A percentile compares a stretch with the other conserved stretches of the same genome.
phyloP scores from a whole-genome alignment of 2,113 vertebrate species.

The Pica pica region DNA sequence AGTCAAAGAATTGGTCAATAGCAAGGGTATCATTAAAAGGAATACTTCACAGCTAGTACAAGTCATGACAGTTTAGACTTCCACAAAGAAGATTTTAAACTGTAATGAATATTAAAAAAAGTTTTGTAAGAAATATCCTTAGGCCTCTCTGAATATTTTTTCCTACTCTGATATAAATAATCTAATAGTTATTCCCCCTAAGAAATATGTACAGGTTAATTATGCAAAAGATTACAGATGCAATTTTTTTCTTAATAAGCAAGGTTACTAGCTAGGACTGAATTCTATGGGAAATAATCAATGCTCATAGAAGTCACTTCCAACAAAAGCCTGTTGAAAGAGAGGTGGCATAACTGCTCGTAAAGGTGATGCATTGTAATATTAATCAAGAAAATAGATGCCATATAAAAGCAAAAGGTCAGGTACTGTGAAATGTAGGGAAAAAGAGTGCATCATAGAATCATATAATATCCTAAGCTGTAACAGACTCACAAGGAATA shows the following conservation, averaged over 20 bases:
- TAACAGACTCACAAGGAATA: not conserved
- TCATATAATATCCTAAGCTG: not conserved
- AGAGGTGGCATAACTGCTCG: not conserved
- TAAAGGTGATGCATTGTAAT: not conserved
- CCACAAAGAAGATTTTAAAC: not conserved
- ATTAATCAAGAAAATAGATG: slow-evolving; percentile 12
- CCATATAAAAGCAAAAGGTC: not conserved
- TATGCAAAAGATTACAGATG: slow-evolving; percentile 36
- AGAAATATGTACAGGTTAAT: slow-evolving; percentile 62
- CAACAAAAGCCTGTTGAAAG: slow-evolving; percentile 27
- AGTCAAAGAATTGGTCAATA: not conserved
- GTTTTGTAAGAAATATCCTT: slow-evolving; percentile 11
- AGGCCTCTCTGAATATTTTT: not conserved
- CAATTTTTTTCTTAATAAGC: not conserved
- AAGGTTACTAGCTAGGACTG: not conserved
- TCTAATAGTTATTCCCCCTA: slow-evolving; percentile 28
- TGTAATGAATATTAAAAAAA: slow-evolving; percentile 8
- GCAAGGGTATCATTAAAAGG: not conserved
- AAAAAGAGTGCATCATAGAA: not conserved
- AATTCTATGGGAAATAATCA: slow-evolving; percentile 27
- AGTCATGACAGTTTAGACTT: not conserved
- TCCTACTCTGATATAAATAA: slow-evolving; percentile 58
- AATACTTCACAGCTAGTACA: not conserved
- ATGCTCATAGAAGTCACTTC: slow-evolving; percentile 7
- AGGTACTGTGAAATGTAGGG: not conserved